Base-by-base conservation (phyloP, 1,140 invertebrate genomes). In the Bradynema listronoti region DNA sequence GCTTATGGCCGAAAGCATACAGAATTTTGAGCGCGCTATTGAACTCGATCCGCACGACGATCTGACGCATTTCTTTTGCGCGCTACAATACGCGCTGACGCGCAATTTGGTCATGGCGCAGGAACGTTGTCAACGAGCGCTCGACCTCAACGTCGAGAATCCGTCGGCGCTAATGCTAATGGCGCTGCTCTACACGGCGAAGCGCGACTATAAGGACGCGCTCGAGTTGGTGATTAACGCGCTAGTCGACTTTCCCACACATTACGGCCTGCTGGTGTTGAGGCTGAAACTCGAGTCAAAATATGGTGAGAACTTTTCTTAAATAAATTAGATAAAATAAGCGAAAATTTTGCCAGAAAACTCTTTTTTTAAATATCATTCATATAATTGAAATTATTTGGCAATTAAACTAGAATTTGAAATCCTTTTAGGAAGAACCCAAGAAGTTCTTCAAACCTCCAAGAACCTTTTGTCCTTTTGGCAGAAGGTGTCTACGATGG, bases 211-310 rank as follows among this genome's bases (percentile, higher is more conserved):
- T 52, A 77, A 77, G 61, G 58, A 63, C 4, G 74, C 74, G 7
- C 59, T 76, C 9, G 57, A 73, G 32, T 41, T 77, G 1, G 73
- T 78, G 9, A 56, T 66, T 39, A 63, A 71, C 11, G 67, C 72
- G 9, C 50, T 77, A 16, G 36, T 50, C 25, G 68, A 77, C n/a
- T 76, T 77, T 46, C 76, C 76, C 14, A 55, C 57, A n/a, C 70
- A 77, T 56, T 77, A 77, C 53, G 74, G 75, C 6, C 58, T 77
- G 1, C 43, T 78, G 16, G 74, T 77, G 2, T 51, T 77, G 22
- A 46, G 71, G 22, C 58, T 78, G 2, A 73, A 77, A 45, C 51
- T 77, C 7, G 75, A 78, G 50, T 42, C 61, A 22, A 76, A 71
- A 61, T 76, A 69, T 45, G 70, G 67, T 65, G 29, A 63, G 54